Evolutionary conservation across 1,140 invertebrate genomes (phyloP).

Genomic region (Caenorhabditis remanei): DNA sequence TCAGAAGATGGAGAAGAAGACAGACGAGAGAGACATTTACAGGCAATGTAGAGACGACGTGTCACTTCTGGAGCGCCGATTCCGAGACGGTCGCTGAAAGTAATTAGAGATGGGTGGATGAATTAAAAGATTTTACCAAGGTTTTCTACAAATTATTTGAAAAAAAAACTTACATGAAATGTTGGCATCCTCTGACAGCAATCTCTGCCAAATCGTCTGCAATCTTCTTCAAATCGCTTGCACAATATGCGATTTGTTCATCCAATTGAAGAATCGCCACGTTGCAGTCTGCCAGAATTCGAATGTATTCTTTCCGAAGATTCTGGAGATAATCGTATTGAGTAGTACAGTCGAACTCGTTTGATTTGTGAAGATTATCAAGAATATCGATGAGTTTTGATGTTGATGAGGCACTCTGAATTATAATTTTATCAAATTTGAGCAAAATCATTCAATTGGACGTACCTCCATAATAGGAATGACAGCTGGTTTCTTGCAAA

Average conservation of each 20-base stretch:
- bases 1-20: not conserved
- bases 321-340: not conserved
- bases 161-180: conserved; percentile 24
- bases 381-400: conserved; percentile 9
- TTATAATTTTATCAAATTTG: not conserved
- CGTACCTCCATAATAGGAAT: not conserved
- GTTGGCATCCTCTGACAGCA: not conserved
- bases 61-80: conserved; percentile 36
- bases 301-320: not conserved
- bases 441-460: not conserved
- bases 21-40: conserved; percentile 30
- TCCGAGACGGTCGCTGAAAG: conserved; percentile 1
- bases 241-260: conserved; percentile 18
- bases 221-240: not conserved
- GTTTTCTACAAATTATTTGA: not conserved
- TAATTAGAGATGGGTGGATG: not conserved
- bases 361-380: conserved; percentile 14
- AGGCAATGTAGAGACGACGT: conserved; percentile 35
- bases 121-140: not conserved
- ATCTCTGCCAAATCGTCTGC: not conserved
- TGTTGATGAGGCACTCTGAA: not conserved
- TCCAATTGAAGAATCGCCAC: conserved; percentile 31
- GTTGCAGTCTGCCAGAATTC: conserved; percentile 39
- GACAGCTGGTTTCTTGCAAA: not conserved
- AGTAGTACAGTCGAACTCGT: not conserved